phyloP scores from a whole-genome alignment of 2,797 vertebrate species.

The Ammospiza maritima region DNA sequence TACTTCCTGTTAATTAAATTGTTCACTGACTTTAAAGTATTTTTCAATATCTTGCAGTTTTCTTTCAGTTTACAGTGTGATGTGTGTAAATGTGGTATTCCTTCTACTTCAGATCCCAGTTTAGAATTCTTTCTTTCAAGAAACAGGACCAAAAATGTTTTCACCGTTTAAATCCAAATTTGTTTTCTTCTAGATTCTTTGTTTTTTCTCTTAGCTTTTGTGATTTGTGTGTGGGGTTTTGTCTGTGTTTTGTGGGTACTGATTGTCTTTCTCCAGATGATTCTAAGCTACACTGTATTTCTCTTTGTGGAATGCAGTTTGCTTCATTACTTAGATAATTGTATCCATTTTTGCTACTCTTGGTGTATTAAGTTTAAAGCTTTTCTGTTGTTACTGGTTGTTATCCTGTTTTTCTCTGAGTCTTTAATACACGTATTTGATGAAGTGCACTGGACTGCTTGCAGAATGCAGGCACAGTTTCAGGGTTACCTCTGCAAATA shows the following conservation, averaged over 20 bases:
- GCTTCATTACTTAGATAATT: neutral
- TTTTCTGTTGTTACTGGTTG: neutral
- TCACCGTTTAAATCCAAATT: neutral
- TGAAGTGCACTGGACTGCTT: neutral
- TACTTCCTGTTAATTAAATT: conserved; percentile 6
- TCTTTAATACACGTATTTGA: neutral
- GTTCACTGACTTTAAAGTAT: neutral
- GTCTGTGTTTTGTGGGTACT: neutral
- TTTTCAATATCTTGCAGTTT: neutral
- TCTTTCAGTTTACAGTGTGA: neutral
- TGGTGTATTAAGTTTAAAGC: neutral
- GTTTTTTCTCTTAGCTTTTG: neutral
- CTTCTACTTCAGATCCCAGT: neutral
- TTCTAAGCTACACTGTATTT: neutral
- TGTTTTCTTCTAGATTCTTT: neutral
- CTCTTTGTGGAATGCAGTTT: neutral
- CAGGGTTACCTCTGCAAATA: neutral
- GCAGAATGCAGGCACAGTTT: neutral
- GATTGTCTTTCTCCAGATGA: neutral
- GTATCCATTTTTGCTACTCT: neutral
- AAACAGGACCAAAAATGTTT: conserved; percentile 39
- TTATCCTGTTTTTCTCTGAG: neutral
- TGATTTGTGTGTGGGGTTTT: neutral
- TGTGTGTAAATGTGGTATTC: neutral
- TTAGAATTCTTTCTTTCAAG: neutral